Conservation (phyloP, 2,888 invertebrate species). For the Amphipoea oculea region DNA sequence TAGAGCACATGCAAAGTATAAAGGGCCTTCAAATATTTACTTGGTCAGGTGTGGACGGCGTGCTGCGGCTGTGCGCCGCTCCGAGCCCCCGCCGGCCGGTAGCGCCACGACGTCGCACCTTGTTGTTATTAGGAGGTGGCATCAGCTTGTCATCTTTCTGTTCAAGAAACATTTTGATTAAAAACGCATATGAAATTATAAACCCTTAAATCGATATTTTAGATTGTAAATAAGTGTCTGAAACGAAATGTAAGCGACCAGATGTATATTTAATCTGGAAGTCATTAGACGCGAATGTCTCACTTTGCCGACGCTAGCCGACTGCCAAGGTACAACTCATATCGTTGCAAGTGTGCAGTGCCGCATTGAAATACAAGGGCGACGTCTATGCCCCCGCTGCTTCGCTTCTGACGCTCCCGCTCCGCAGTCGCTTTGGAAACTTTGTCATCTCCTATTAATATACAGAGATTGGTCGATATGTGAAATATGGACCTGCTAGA, state of each 20-base stretch:
- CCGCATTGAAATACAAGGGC: background rate
- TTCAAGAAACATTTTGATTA: conserved; percentile 45
- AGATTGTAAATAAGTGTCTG: background rate
- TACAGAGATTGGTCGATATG: background rate
- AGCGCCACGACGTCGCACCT: conserved; percentile 92
- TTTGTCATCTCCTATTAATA: background rate
- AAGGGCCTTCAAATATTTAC: conserved; percentile 63
- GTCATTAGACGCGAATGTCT: background rate
- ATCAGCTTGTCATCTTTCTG: conserved; percentile 92
- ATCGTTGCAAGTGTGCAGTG: background rate
- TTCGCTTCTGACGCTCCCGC: background rate
- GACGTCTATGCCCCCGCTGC: background rate
- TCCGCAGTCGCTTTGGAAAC: background rate
- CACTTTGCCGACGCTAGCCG: background rate
- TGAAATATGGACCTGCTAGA: background rate
- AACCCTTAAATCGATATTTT: background rate
- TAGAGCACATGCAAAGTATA: background rate
- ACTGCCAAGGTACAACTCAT: background rate
- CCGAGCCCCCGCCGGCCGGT: conserved; percentile 79
- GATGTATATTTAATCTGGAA: background rate
- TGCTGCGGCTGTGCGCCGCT: conserved; percentile 89
- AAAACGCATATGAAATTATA: conserved; percentile 19
- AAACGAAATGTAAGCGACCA: background rate
- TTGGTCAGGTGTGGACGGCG: conserved; percentile 93
- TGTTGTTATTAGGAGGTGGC: conserved; percentile 94